Percentiles rank a stretch among this genome's conserved stretches.
Conservation (phyloP, 1,140 invertebrate genomes). For the Archivesica marissinica region DNA sequence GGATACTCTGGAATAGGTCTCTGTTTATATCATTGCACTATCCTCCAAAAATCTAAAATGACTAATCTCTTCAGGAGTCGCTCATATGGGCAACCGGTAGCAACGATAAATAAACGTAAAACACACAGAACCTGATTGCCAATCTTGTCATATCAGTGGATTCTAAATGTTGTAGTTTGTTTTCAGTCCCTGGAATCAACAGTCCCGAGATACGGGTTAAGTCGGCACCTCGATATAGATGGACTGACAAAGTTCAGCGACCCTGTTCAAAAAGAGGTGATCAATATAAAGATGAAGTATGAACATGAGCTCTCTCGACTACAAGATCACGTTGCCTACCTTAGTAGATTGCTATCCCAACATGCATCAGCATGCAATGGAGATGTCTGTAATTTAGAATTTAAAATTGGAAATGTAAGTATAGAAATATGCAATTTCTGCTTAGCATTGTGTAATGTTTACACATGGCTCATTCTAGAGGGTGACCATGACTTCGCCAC, state of each 20-base stretch:
- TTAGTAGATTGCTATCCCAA: conserved; percentile 88
- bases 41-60: too few species aligned
- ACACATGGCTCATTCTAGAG: too few species aligned
- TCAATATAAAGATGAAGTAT: conserved; percentile 91
- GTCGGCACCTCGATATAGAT: conserved; percentile 87
- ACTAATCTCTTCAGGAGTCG: too few species aligned
- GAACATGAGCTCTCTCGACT: conserved; percentile 89
- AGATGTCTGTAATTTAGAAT: conserved; percentile 63
- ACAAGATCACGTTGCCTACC: conserved; percentile 90
- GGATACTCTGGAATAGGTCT: too few species aligned
- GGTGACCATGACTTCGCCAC: too few species aligned
- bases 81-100: too few species aligned
- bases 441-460: too few species aligned
- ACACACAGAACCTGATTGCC: too few species aligned
- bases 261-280: conserved; percentile 90
- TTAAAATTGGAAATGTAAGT: conserved; percentile 66
- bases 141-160: too few species aligned
- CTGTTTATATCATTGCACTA: too few species aligned
- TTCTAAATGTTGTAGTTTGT: not conserved
- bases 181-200: conserved; percentile 66
- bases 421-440: too few species aligned
- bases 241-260: conserved; percentile 91
- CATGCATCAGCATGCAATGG: conserved; percentile 86
- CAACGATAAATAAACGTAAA: too few species aligned
- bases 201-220: conserved; percentile 67